Conservation (phyloP, 2,888 invertebrate genomes). For the Meandrusa payeni region DNA sequence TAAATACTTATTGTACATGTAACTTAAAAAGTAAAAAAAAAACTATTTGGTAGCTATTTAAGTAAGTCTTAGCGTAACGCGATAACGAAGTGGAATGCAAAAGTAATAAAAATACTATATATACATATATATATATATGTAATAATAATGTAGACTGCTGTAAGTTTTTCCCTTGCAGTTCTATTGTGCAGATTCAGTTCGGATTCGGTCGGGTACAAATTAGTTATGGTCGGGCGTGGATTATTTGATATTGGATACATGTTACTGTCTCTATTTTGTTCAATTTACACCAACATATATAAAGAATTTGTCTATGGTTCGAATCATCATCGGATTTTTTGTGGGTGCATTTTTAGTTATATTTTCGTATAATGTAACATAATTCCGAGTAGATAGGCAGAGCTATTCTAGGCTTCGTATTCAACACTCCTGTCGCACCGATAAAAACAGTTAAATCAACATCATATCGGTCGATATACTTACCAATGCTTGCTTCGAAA, state of each 20-base stretch:
- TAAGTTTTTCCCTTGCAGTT: conserved; percentile 34
- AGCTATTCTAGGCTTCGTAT: no score
- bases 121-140: conserved; percentile 35
- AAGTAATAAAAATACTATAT: conserved; percentile 41
- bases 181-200: conserved; percentile 31
- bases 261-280: not conserved
- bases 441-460: no score
- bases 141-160: conserved; percentile 48
- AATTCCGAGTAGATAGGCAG: no score
- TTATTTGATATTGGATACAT: conserved; percentile 8
- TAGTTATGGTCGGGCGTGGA: conserved; percentile 8
- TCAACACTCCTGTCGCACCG: no score
- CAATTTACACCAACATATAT: no score
- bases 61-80: conserved; percentile 63
- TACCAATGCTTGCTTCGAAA: no score
- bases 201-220: conserved; percentile 29
- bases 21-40: conserved; percentile 50
- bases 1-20: conserved; percentile 63
- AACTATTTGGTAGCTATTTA: conserved; percentile 71
- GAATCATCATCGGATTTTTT: no score
- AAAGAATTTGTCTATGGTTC: no score
- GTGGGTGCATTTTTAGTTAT: no score
- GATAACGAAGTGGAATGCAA: conserved; percentile 44
- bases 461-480: no score
- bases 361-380: no score